Evolutionary conservation across 2,113 vertebrate genomes (phyloP).

Genomic region (Murina feae): DNA sequence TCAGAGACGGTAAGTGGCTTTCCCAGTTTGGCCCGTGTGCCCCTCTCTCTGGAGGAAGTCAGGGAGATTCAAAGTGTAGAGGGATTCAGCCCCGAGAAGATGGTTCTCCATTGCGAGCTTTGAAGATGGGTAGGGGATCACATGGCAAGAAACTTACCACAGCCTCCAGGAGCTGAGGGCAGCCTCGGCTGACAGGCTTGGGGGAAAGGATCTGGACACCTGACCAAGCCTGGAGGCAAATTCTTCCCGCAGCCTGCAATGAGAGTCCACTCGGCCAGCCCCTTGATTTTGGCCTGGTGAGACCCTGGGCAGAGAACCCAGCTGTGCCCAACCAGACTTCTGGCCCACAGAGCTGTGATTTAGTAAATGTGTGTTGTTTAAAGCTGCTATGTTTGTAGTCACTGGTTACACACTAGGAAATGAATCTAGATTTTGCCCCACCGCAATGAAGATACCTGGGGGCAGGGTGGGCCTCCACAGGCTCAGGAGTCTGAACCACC

Average conservation of each 20-base stretch:
- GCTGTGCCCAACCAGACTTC: neutral
- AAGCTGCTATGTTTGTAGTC: neutral
- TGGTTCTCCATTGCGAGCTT: neutral
- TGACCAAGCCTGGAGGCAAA: neutral
- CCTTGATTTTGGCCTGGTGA: neutral
- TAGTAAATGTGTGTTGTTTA: constrained; percentile 27
- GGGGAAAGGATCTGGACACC: neutral
- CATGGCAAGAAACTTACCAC: neutral
- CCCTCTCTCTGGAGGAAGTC: neutral
- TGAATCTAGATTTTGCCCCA: neutral
- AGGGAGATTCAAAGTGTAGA: neutral
- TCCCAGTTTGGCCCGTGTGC: neutral
- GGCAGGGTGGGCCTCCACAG: neutral
- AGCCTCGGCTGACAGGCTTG: neutral
- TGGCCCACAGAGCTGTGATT: neutral
- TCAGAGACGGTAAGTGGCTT: neutral
- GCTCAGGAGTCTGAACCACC: neutral
- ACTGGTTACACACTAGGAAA: neutral
- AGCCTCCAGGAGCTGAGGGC: neutral
- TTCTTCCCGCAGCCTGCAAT: neutral
- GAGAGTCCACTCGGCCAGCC: neutral
- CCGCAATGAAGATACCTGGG: neutral
- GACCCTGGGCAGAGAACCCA: neutral
- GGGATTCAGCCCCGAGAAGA: neutral
- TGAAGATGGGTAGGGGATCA: neutral